These are phyloP conservation scores for Agriopis aurantiaria DNA, from an alignment of 2,888 invertebrate genomes.

Conservation along the genomic window DNA sequence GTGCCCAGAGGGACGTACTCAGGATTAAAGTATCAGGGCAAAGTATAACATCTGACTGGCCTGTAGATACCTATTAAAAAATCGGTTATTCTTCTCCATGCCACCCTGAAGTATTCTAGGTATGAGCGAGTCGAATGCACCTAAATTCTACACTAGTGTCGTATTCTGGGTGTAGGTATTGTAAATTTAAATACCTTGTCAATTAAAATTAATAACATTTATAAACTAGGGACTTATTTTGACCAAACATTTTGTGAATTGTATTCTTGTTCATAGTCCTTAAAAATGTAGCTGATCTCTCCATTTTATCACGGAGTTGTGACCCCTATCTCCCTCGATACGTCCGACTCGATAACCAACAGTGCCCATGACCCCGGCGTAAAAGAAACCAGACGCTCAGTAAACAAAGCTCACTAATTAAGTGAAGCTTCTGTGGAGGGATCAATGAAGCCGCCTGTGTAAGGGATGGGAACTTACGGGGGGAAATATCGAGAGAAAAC, in stretches of 20 bases:
- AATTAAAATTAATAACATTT: too few relatives aligned
- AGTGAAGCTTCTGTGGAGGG: conserved; percentile 47
- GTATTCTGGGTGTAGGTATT: too few relatives aligned
- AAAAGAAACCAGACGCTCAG: conserved; percentile 61
- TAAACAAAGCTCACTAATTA: conserved; percentile 62
- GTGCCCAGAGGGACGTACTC: background rate
- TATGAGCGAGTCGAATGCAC: too few relatives aligned
- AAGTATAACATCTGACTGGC: background rate
- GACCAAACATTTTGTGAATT: too few relatives aligned
- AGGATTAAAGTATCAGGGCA: background rate
- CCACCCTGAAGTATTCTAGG: too few relatives aligned
- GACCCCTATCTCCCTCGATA: conserved; percentile 1
- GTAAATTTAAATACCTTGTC: too few relatives aligned
- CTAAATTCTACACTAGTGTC: too few relatives aligned
- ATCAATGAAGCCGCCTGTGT: conserved; percentile 54
- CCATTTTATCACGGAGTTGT: background rate
- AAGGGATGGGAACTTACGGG: conserved; percentile 40
- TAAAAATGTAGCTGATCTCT: background rate
- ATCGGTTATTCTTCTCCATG: too few relatives aligned
- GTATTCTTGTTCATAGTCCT: too few relatives aligned
- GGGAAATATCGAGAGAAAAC: background rate
- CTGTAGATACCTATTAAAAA: too few relatives aligned
- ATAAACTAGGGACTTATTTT: too few relatives aligned
- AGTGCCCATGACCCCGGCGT: conserved; percentile 44
- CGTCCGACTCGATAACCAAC: conserved; percentile 35